A percentile compares a stretch with the other conserved stretches of the same genome.
phyloP scores from a whole-genome alignment of 2,888 invertebrate genomes.

The Pseudococcus jackbeardsleyi region DNA sequence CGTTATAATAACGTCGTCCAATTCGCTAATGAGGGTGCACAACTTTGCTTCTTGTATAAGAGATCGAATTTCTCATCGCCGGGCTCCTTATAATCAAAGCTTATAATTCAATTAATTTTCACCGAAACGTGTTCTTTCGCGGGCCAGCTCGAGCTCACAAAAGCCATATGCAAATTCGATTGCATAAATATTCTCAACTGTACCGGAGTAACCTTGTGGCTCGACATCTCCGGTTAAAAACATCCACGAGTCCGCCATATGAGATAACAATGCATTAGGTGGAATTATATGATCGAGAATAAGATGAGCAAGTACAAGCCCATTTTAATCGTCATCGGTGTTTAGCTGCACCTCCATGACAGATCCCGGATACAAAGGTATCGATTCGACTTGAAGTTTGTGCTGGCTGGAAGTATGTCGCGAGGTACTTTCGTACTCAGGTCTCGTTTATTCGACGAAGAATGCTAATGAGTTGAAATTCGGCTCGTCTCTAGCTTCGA shows the following conservation, averaged over 20 bases:
- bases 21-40: constrained; percentile 52
- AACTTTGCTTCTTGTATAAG: background rate
- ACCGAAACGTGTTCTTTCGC: background rate
- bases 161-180: background rate
- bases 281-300: background rate
- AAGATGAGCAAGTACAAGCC: background rate
- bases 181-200: background rate
- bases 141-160: background rate
- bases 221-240: background rate
- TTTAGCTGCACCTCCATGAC: background rate
- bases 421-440: background rate
- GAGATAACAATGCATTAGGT: background rate
- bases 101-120: constrained; percentile 23
- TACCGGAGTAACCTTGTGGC: background rate
- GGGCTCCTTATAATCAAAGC: background rate
- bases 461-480: constrained; percentile 41
- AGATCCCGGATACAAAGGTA: background rate
- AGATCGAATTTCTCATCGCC: constrained; percentile 39
- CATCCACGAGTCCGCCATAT: background rate
- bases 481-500: background rate
- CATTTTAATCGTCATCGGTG: background rate
- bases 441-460: background rate
- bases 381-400: background rate
- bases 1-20: constrained; percentile 26
- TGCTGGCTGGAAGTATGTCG: constrained; percentile 14